Conservation (phyloP, 2,113 vertebrate genomes). For the Castor canadensis region DNA sequence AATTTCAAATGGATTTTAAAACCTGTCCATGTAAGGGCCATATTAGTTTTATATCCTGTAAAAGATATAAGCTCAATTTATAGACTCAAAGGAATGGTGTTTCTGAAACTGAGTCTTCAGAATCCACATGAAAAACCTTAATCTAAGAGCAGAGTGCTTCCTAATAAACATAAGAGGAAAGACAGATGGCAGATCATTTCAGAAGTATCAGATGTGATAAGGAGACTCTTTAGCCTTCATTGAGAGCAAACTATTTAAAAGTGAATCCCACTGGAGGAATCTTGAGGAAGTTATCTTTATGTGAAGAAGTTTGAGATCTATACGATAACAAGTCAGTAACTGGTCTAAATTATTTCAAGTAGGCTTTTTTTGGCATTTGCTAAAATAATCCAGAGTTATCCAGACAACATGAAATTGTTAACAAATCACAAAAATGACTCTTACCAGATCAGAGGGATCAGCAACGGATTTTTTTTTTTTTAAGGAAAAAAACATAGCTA, state of each 20-base stretch:
- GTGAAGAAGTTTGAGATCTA: background rate
- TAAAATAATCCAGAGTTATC: background rate
- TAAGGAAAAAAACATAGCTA: conserved; percentile 6
- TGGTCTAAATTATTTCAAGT: background rate
- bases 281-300: background rate
- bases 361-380: conserved; percentile 3
- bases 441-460: background rate
- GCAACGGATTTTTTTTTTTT: background rate
- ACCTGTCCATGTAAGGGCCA: background rate
- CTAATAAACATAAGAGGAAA: background rate
- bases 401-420: conserved; percentile 6
- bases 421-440: conserved; percentile 6
- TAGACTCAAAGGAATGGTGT: background rate
- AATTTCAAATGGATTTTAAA: conserved; percentile 9
- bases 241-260: background rate
- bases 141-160: background rate
- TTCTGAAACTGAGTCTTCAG: background rate
- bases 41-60: background rate
- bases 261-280: background rate
- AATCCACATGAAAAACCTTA: background rate
- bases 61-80: conserved; percentile 19
- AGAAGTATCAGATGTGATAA: background rate
- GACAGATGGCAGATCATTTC: background rate
- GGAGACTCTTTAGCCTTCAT: background rate
- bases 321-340: background rate